Evolutionary conservation across 2,797 vertebrate genomes (phyloP).

Genomic region (Yasuhikotakia modesta): DNA sequence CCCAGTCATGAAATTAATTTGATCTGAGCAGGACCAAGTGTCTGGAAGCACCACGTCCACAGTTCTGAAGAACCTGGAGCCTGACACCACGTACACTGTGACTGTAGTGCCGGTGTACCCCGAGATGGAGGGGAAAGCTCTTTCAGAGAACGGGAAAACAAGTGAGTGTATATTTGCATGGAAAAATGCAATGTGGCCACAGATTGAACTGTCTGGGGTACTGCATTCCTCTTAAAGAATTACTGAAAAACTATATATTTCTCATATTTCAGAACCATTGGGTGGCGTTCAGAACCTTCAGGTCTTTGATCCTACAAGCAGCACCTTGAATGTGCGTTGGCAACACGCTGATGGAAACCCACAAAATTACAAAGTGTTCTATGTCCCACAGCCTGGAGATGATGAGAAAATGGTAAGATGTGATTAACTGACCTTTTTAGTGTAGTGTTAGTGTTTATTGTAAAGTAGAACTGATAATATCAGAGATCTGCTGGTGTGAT

Average conservation of each 20-base stretch:
- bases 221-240: too few relatives aligned
- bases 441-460: too few relatives aligned
- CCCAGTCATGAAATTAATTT: too few relatives aligned
- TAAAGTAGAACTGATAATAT: too few relatives aligned
- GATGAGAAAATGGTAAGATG: constrained; percentile 80
- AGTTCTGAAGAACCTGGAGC: constrained; percentile 83
- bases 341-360: constrained; percentile 91
- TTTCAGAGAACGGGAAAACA: constrained; percentile 86
- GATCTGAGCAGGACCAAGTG: constrained; percentile 80
- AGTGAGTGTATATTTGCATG: constrained; percentile 77
- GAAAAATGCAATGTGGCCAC: too few relatives aligned
- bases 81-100: constrained; percentile 86
- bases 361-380: constrained; percentile 89
- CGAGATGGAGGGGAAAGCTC: constrained; percentile 87
- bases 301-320: constrained; percentile 88
- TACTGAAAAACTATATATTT: background rate
- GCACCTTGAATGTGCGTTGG: constrained; percentile 86
- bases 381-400: constrained; percentile 79
- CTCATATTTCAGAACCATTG: constrained; percentile 80
- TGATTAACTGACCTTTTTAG: background rate
- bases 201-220: too few relatives aligned
- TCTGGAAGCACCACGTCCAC: constrained; percentile 85
- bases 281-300: constrained; percentile 89
- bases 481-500: too few relatives aligned
- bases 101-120: constrained; percentile 88